Evolutionary conservation across 2,113 vertebrate species (phyloP).

Genomic region (Oryzias melastigma): DNA sequence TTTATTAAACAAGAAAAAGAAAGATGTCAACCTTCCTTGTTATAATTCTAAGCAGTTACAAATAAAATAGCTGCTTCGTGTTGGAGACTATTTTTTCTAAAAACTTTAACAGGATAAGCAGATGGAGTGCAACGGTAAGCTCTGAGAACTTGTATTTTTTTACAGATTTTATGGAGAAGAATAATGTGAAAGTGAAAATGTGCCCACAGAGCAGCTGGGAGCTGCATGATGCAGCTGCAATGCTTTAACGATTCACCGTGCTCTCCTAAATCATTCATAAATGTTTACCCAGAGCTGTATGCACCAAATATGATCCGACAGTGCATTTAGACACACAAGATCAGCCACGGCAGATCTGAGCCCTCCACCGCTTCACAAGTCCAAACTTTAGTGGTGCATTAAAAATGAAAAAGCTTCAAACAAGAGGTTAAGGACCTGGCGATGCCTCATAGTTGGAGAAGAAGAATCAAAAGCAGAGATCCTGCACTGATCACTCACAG

Average conservation of each 20-base stretch:
- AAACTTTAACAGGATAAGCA: too few relatives aligned
- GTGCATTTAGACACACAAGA: conserved; percentile 44
- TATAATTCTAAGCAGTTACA: too few relatives aligned
- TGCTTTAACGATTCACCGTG: conserved; percentile 36
- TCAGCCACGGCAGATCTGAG: conserved; percentile 20
- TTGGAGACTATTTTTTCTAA: too few relatives aligned
- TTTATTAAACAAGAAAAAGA: conserved; percentile 2
- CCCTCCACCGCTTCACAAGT: conserved; percentile 26
- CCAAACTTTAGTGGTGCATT: conserved; percentile 50
- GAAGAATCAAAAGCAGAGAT: conserved; percentile 25
- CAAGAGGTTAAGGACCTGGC: conserved; percentile 51
- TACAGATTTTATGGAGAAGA: conserved; percentile 1
- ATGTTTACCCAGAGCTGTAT: conserved; percentile 56
- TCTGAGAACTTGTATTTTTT: background rate
- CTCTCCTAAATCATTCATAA: conserved; percentile 69
- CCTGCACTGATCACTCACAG: conserved; percentile 51
- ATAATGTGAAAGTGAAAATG: conserved; percentile 10
- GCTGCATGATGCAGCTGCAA: conserved; percentile 31
- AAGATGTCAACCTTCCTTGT: too few relatives aligned
- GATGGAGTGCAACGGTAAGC: too few relatives aligned
- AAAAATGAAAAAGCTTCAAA: conserved; percentile 70
- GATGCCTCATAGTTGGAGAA: conserved; percentile 34
- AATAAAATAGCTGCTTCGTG: too few relatives aligned
- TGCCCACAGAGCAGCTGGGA: conserved; percentile 31
- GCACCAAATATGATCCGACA: conserved; percentile 40